Percentiles rank a stretch among this genome's conserved stretches.
These are phyloP conservation scores for Lepisosteus osseus DNA, from an alignment of 2,113 vertebrate genomes.

Conservation along the genomic window DNA sequence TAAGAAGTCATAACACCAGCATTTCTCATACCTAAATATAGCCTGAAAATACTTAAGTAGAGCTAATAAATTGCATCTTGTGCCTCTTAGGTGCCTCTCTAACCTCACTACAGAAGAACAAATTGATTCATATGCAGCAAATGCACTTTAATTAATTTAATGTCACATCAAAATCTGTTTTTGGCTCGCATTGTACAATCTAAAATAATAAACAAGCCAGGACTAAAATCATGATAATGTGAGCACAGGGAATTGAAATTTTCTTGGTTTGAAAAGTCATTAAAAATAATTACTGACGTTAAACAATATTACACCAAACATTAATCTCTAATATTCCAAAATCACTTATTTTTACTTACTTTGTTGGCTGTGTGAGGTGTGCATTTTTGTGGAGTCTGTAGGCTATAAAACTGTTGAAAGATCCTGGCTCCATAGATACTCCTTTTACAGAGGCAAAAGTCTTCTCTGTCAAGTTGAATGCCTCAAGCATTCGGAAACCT, in stretches of 20 bases:
- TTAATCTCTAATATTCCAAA: no score
- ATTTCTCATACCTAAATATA: slow-evolving; percentile 18
- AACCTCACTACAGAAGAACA: not conserved
- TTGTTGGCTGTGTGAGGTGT: slow-evolving; percentile 78
- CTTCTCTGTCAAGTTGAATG: slow-evolving; percentile 92
- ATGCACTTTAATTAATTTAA: not conserved
- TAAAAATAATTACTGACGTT: slow-evolving; percentile 41
- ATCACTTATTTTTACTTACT: slow-evolving; percentile 62
- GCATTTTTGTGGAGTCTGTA: slow-evolving; percentile 91
- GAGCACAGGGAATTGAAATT: slow-evolving; percentile 27
- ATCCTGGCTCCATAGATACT: slow-evolving; percentile 90
- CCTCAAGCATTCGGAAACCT: slow-evolving; percentile 97
- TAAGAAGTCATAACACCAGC: slow-evolving; percentile 15
- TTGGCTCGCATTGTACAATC: slow-evolving; percentile 22
- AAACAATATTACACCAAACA: not conserved
- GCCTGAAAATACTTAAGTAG: slow-evolving; percentile 31
- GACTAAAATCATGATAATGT: slow-evolving; percentile 14
- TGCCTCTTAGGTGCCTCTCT: slow-evolving; percentile 26
- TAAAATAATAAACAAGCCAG: slow-evolving; percentile 34
- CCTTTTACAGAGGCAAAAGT: slow-evolving; percentile 80
- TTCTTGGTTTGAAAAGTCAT: slow-evolving; percentile 30
- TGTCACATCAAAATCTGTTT: not conserved
- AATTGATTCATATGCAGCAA: not conserved
- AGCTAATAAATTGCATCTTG: slow-evolving; percentile 24
- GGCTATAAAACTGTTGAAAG: slow-evolving; percentile 85